Percentiles rank a stretch among this genome's conserved stretches.
Evolutionary conservation across 92 coral and sea anemone genomes (phyloP).

Genomic region (Epizoanthus illoricatus): DNA sequence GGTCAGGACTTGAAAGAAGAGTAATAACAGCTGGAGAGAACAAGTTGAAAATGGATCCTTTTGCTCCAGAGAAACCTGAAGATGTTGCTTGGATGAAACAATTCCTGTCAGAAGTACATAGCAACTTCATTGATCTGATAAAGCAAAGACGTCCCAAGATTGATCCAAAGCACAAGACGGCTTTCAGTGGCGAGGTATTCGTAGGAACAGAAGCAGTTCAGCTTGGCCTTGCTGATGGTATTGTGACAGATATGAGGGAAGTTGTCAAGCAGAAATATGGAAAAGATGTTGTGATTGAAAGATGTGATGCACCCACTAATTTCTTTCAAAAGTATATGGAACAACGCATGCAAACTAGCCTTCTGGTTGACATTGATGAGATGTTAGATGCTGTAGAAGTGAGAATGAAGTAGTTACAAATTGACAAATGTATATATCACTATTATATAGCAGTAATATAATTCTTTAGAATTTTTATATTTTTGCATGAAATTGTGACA

Average conservation of each 20-base stretch:
- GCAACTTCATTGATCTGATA: constrained; percentile 67
- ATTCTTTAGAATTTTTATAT: no score
- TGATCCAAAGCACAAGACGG: constrained; percentile 78
- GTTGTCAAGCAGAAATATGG: constrained; percentile 70
- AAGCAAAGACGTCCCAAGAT: constrained; percentile 77
- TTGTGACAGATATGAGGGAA: constrained; percentile 62
- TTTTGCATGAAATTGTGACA: no score
- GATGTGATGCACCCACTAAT: constrained; percentile 67
- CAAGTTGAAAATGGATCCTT: constrained; percentile 76
- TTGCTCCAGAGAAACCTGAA: constrained; percentile 69
- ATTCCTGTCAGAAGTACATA: constrained; percentile 55
- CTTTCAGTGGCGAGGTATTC: constrained; percentile 80
- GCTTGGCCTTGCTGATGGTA: constrained; percentile 84
- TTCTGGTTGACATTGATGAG: constrained; percentile 25
- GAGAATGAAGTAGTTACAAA: background rate
- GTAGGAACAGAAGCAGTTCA: constrained; percentile 69
- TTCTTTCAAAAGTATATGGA: constrained; percentile 42
- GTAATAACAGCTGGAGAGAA: constrained; percentile 74
- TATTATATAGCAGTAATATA: no score
- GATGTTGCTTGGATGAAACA: constrained; percentile 61
- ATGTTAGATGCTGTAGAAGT: constrained; percentile 24
- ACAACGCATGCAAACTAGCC: constrained; percentile 18
- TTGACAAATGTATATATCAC: background rate
- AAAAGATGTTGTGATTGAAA: constrained; percentile 74
- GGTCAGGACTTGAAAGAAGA: constrained; percentile 79